Percentiles rank a stretch among this genome's conserved stretches.
These are phyloP conservation scores for Amyelois transitella DNA, from an alignment of 1,140 invertebrate species.

Conservation along the genomic window DNA sequence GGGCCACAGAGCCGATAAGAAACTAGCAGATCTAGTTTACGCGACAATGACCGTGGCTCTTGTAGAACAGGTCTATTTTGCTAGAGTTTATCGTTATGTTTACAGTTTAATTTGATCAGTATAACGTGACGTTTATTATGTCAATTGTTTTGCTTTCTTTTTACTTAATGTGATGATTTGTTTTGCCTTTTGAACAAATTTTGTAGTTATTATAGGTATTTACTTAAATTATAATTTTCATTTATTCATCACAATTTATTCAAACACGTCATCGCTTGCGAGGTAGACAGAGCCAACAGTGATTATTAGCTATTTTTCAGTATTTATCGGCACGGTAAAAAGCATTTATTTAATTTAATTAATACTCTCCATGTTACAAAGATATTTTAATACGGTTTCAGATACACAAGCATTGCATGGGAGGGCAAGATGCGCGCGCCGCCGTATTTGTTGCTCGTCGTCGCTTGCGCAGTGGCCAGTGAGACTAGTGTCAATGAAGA, in stretches of 20 bases:
- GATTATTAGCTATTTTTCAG: too few species aligned
- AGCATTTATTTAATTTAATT: too few species aligned
- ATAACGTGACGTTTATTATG: too few species aligned
- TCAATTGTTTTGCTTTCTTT: conserved; percentile 4
- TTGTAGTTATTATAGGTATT: too few species aligned
- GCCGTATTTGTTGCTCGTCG: conserved; percentile 35
- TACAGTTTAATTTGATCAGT: conserved; percentile 26
- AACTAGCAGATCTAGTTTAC: conserved; percentile 30
- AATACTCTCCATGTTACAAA: not conserved
- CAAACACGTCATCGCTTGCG: too few species aligned
- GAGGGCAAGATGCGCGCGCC: conserved; percentile 37
- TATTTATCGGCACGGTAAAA: too few species aligned
- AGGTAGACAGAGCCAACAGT: too few species aligned
- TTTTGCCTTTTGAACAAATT: too few species aligned
- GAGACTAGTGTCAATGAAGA: conserved; percentile 34
- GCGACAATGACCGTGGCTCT: conserved; percentile 48
- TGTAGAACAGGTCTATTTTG: conserved; percentile 39
- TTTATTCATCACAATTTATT: too few species aligned
- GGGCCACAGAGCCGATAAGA: conserved; percentile 3
- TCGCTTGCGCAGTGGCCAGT: conserved; percentile 23
- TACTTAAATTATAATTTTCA: too few species aligned
- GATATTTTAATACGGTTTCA: conserved; percentile 36
- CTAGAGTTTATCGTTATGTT: conserved; percentile 15
- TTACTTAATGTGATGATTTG: too few species aligned
- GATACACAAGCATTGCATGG: conserved; percentile 35